Conservation (phyloP, 2,113 vertebrate species). For the Chauna torquata region DNA sequence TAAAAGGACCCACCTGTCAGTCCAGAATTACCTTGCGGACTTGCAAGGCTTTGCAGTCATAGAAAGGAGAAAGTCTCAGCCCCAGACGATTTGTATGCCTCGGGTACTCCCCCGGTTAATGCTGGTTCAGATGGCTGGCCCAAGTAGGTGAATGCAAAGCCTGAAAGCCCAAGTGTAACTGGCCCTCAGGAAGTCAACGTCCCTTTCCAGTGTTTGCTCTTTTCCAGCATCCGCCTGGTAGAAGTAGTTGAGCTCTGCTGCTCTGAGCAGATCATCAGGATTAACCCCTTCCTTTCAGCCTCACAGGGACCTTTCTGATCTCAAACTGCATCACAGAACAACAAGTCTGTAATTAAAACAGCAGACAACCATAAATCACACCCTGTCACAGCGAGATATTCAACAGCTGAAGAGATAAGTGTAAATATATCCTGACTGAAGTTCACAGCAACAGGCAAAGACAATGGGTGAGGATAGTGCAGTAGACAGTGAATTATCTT, state of each 20-base stretch:
- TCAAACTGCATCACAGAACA: neutral
- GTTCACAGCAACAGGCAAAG: neutral
- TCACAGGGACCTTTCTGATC: neutral
- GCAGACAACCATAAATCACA: neutral
- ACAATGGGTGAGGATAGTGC: neutral
- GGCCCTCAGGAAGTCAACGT: neutral
- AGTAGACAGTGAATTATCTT: conserved; percentile 52
- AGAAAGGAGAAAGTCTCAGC: neutral
- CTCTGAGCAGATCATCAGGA: neutral
- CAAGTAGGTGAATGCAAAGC: neutral
- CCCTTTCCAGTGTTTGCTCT: neutral
- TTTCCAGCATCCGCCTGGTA: neutral
- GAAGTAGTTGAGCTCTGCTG: neutral
- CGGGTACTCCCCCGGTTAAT: accelerated
- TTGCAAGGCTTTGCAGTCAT: neutral
- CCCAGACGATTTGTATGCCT: accelerated
- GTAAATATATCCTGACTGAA: neutral
- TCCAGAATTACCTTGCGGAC: accelerated
- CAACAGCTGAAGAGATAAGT: neutral
- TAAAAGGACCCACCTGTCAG: neutral
- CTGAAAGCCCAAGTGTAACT: neutral
- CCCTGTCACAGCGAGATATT: neutral
- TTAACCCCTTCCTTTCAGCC: neutral
- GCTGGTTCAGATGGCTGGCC: too few species aligned
- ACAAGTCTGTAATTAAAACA: neutral